Evolutionary conservation across 2,113 vertebrate genomes (phyloP).

Genomic region (Vireo altiloquus): DNA sequence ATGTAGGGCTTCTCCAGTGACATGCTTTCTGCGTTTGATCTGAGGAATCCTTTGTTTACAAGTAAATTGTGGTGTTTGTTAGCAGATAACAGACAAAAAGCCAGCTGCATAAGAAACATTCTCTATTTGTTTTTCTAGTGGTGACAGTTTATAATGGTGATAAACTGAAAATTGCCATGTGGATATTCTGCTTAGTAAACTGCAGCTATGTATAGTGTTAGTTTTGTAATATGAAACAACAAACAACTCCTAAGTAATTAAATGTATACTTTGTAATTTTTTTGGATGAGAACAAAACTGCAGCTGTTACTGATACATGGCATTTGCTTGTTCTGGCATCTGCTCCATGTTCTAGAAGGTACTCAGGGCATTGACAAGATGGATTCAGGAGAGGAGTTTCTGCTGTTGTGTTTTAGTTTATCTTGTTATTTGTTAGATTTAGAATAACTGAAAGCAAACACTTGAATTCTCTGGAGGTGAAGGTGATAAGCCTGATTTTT

Average conservation of each 20-base stretch:
- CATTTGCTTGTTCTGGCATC: neutral
- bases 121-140: neutral
- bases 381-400: neutral
- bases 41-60: conserved; percentile 15
- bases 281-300: neutral
- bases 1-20: neutral
- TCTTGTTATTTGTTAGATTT: neutral
- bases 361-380: neutral
- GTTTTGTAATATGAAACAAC: neutral
- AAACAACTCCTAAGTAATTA: neutral
- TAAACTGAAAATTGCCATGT: neutral
- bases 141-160: neutral
- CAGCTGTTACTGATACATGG: neutral
- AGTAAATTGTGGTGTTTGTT: neutral
- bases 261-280: neutral
- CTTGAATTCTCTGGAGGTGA: neutral
- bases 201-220: neutral
- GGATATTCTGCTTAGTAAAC: neutral
- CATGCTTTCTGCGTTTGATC: neutral
- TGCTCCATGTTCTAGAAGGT: neutral
- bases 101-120: neutral
- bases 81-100: neutral
- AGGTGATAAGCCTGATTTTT: neutral
- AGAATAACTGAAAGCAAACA: neutral
- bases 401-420: neutral